Evolutionary conservation across 2,888 invertebrate genomes (phyloP).

Genomic region (Troilus luridus): DNA sequence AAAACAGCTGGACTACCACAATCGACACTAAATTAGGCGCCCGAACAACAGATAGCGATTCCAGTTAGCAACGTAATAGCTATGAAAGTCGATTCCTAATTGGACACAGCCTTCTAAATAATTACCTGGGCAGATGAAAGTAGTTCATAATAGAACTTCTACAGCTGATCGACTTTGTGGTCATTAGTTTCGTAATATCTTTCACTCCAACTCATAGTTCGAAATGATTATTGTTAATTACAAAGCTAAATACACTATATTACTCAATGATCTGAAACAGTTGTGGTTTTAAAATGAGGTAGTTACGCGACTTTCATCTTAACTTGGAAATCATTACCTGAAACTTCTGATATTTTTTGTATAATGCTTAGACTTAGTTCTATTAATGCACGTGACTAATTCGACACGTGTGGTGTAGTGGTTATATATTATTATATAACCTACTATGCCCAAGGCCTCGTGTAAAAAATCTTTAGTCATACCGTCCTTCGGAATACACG

Average conservation of each 20-base stretch:
- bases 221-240: background rate
- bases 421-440: no score
- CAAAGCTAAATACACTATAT: background rate
- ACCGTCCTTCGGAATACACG: no score
- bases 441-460: no score
- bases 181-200: slow-evolving; percentile 7
- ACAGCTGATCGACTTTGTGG: background rate
- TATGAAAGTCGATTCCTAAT: background rate
- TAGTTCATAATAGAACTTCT: background rate
- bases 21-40: background rate
- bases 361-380: no score
- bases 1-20: background rate
- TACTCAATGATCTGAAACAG: no score
- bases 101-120: background rate
- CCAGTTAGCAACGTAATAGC: background rate
- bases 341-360: no score
- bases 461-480: no score
- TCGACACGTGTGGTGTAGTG: no score
- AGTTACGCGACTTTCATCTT: no score
- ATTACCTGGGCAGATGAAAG: background rate
- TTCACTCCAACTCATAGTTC: background rate
- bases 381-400: no score
- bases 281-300: no score
- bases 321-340: no score
- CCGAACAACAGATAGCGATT: background rate